Percentiles rank a stretch among this genome's conserved stretches.
Conservation (phyloP, 2,113 vertebrate genomes). For the Cheirogaleus medius region DNA sequence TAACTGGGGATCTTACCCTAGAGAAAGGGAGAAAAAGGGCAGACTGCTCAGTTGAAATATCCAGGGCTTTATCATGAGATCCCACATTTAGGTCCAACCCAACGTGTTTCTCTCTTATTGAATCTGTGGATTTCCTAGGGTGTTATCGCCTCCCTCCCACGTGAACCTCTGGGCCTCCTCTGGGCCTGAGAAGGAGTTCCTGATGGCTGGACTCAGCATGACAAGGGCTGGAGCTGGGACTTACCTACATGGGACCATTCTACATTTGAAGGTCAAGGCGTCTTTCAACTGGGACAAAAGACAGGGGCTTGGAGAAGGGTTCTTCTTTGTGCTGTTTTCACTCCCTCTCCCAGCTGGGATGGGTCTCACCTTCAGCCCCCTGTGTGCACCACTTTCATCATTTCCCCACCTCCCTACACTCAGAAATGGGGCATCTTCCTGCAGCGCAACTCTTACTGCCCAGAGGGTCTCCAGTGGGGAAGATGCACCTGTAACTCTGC, state of each 20-base stretch:
- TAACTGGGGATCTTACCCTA: not conserved
- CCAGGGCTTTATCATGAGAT: not conserved
- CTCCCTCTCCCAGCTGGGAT: not conserved
- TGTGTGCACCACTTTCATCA: not conserved
- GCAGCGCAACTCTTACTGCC: not conserved
- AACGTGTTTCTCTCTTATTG: not conserved
- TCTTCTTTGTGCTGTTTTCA: not conserved
- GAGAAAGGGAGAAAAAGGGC: not conserved
- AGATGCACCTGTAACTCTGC: not conserved
- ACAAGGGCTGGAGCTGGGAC: not conserved
- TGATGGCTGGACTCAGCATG: not conserved
- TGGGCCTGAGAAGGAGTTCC: not conserved
- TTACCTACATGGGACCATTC: not conserved
- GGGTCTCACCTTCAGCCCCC: not conserved
- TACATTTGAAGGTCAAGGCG: not conserved
- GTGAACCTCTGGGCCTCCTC: not conserved
- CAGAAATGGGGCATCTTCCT: not conserved
- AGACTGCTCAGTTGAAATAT: not conserved
- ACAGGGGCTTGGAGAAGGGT: not conserved
- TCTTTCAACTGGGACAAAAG: not conserved
- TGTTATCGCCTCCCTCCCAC: not conserved
- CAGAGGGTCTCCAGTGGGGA: not conserved
- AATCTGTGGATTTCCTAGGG: not conserved
- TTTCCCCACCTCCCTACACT: not conserved
- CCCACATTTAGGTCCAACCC: not conserved